Evolutionary conservation across 2,888 invertebrate genomes (phyloP).

Genomic region (Lottia gigantea): DNA sequence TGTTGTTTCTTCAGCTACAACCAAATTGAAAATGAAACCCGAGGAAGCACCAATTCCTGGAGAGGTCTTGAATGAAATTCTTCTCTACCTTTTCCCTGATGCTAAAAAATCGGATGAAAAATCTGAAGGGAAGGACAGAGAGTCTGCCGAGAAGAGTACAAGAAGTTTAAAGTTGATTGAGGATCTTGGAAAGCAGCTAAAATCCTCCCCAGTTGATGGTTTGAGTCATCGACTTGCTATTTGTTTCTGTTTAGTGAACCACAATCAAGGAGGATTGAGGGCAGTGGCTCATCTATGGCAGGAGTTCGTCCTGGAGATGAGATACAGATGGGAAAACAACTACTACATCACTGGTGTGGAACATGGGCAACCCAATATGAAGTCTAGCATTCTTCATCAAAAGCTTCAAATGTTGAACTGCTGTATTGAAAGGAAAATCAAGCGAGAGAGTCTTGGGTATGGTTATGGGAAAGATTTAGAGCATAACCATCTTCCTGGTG

Average conservation of each 20-base stretch:
- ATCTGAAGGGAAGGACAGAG: constrained; percentile 13
- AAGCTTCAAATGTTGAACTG: constrained; percentile 81
- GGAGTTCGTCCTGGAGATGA: constrained; percentile 89
- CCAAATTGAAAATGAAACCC: constrained; percentile 48
- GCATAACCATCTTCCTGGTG: not conserved
- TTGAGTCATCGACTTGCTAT: constrained; percentile 85
- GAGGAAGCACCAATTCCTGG: constrained; percentile 82
- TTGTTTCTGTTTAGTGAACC: constrained; percentile 70
- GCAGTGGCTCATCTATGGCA: constrained; percentile 91
- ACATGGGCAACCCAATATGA: constrained; percentile 85
- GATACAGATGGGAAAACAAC: constrained; percentile 84
- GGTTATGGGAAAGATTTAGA: constrained; percentile 32
- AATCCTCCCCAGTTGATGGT: constrained; percentile 83
- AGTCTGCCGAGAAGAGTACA: constrained; percentile 15
- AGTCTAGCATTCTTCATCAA: constrained; percentile 91
- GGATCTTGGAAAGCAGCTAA: constrained; percentile 72
- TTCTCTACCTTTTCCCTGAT: constrained; percentile 88
- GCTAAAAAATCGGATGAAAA: constrained; percentile 71
- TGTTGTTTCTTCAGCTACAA: constrained; percentile 55
- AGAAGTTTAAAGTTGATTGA: constrained; percentile 21
- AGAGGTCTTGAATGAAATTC: constrained; percentile 79
- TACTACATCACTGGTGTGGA: constrained; percentile 70
- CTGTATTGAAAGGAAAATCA: constrained; percentile 72
- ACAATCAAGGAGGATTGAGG: constrained; percentile 72
- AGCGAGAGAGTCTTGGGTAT: constrained; percentile 51